A percentile compares a stretch with the other conserved stretches of the same genome.
Evolutionary conservation across 2,888 invertebrate species (phyloP).

Genomic region (Altica lythri): DNA sequence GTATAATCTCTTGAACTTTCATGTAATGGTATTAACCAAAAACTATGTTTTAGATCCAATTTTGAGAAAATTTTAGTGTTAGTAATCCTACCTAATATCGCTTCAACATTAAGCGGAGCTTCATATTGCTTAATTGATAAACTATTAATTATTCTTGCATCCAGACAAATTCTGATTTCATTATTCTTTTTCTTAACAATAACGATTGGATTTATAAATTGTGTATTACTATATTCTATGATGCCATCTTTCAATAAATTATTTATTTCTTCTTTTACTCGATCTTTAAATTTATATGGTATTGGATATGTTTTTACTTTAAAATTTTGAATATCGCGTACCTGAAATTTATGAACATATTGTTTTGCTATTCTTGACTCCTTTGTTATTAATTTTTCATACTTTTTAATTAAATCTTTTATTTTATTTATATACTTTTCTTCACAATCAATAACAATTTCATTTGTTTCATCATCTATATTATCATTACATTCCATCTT

Average conservation of each 20-base stretch:
- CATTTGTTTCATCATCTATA: neutral
- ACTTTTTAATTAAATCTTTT: neutral
- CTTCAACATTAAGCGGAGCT: constrained; percentile 2
- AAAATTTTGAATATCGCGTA: constrained; percentile 4
- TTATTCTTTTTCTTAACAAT: neutral
- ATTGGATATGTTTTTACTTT: constrained; percentile 3
- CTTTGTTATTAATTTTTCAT: neutral
- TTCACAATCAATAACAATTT: no score
- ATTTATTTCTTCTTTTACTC: neutral
- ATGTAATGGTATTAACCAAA: constrained; percentile 8
- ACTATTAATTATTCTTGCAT: constrained; percentile 2
- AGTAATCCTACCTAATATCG: constrained; percentile 1
- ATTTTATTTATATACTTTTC: neutral
- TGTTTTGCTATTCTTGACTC: neutral
- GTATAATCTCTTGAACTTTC: constrained; percentile 24
- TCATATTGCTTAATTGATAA: constrained; percentile 7
- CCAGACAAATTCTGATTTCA: neutral
- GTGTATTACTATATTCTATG: neutral
- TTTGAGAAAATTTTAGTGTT: neutral
- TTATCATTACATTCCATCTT: neutral
- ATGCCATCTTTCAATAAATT: neutral
- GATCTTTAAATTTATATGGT: neutral
- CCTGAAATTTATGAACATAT: neutral
- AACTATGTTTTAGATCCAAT: constrained; percentile 12
- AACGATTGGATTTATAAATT: constrained; percentile 3